A percentile compares a stretch with the other conserved stretches of the same genome.
These are phyloP conservation scores for Paguma larvata DNA, from an alignment of 2,797 vertebrate species.

Conservation along the genomic window DNA sequence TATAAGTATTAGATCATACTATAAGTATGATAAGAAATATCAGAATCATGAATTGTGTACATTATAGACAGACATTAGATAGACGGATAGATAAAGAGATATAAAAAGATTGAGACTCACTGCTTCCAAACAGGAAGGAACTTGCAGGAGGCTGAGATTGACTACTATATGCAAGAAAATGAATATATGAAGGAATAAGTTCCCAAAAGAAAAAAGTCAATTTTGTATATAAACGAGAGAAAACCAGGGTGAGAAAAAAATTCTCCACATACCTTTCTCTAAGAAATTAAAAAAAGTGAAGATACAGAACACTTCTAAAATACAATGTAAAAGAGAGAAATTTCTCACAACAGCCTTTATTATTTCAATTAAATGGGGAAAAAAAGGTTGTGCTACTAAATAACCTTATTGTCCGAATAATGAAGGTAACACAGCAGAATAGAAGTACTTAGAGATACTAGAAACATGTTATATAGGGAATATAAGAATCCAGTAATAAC, in stretches of 20 bases:
- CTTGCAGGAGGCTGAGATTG: neutral
- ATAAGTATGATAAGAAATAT: neutral
- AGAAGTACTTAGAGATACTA: neutral
- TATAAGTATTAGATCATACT: neutral
- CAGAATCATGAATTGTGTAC: neutral
- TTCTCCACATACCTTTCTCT: neutral
- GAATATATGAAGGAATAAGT: neutral
- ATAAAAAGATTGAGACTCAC: neutral
- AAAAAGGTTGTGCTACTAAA: neutral
- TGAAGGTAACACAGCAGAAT: neutral
- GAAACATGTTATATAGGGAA: neutral
- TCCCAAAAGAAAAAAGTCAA: neutral
- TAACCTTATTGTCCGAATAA: neutral
- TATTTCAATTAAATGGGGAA: neutral
- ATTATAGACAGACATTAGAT: neutral
- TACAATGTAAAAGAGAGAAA: neutral
- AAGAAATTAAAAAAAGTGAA: neutral
- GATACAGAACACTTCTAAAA: neutral
- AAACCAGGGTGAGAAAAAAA: neutral
- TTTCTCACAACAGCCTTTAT: neutral
- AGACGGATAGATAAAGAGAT: neutral
- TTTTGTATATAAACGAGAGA: neutral
- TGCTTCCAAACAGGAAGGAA: neutral
- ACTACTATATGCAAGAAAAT: neutral
- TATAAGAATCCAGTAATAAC: neutral